Evolutionary conservation across 2,888 invertebrate species (phyloP).

Genomic region (Agrotis ipsilon): DNA sequence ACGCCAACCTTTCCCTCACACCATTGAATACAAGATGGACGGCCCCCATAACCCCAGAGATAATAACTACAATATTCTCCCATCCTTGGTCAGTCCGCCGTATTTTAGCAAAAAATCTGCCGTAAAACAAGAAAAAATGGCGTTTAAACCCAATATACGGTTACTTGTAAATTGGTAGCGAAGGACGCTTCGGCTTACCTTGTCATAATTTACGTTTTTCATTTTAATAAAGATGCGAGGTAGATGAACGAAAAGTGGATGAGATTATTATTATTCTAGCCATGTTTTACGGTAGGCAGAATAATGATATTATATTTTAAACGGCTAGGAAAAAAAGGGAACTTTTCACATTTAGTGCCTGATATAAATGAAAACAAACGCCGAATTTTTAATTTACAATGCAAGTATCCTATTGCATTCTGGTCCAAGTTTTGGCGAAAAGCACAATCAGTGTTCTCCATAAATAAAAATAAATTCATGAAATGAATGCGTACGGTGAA

Average conservation of each 20-base stretch:
- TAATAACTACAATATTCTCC: conserved; percentile 38
- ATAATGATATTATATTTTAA: conserved; percentile 25
- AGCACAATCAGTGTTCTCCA: too few species aligned
- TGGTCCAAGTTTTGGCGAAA: too few species aligned
- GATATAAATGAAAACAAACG: too few species aligned
- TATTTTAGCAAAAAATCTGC: conserved; percentile 36
- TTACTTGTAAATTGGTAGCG: conserved; percentile 56
- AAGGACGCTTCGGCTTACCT: conserved; percentile 50
- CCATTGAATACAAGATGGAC: conserved; percentile 29
- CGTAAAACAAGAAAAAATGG: conserved; percentile 53
- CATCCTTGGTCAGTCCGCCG: conserved; percentile 13
- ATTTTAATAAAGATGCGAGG: conserved; percentile 56
- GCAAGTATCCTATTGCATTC: too few species aligned
- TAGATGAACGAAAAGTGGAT: conserved; percentile 45
- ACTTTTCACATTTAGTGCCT: not conserved
- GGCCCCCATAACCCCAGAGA: conserved; percentile 1
- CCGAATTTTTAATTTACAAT: too few species aligned
- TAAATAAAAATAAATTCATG: too few species aligned
- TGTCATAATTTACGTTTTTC: conserved; percentile 62
- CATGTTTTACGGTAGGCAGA: conserved; percentile 13
- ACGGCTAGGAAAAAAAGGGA: not conserved
- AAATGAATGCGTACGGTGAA: too few species aligned
- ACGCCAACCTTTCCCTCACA: not conserved
- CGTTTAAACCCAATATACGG: conserved; percentile 58
- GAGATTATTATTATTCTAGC: conserved; percentile 30